Evolutionary conservation across 1,140 invertebrate genomes (phyloP).

Genomic region (Tetranychus urticae): DNA sequence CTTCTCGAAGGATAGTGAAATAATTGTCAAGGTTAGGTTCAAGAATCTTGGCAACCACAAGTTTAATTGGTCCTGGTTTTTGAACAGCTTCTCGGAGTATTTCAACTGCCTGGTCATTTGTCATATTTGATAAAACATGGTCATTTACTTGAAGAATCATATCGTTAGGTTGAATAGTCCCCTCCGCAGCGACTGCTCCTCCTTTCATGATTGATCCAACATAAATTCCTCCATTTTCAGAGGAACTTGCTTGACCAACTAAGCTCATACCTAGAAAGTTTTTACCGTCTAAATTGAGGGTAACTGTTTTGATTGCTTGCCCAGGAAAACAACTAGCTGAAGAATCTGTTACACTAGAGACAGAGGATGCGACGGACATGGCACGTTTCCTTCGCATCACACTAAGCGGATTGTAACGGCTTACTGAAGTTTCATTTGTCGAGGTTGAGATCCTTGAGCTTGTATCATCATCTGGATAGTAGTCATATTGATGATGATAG

Average conservation of each 20-base stretch:
- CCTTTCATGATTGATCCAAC: slow-evolving; percentile 99
- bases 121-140: slow-evolving; percentile 96
- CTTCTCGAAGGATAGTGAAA: slow-evolving; percentile 82
- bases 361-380: slow-evolving; percentile 34
- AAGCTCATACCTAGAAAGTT: slow-evolving; percentile 80
- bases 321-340: slow-evolving; percentile 49
- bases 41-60: slow-evolving; percentile 89
- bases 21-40: slow-evolving; percentile 59
- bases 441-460: slow-evolving; percentile 31
- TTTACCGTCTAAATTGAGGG: slow-evolving; percentile 67
- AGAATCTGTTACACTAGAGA: slow-evolving; percentile 69
- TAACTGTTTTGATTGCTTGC: slow-evolving; percentile 82
- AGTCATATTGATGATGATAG: not conserved
- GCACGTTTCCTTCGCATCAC: slow-evolving; percentile 17
- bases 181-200: slow-evolving; percentile 84
- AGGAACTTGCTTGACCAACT: slow-evolving; percentile 66
- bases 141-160: slow-evolving; percentile 96
- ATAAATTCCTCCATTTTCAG: slow-evolving; percentile 54
- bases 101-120: slow-evolving; percentile 86
- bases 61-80: slow-evolving; percentile 79
- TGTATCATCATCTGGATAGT: slow-evolving; percentile 40
- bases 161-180: slow-evolving; percentile 75
- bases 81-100: slow-evolving; percentile 86
- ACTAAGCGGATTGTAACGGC: slow-evolving; percentile 18
- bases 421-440: slow-evolving; percentile 30